A percentile compares a stretch with the other conserved stretches of the same genome.
Evolutionary conservation across 1,140 invertebrate species (phyloP).

Genomic region (Trichoplusia ni): DNA sequence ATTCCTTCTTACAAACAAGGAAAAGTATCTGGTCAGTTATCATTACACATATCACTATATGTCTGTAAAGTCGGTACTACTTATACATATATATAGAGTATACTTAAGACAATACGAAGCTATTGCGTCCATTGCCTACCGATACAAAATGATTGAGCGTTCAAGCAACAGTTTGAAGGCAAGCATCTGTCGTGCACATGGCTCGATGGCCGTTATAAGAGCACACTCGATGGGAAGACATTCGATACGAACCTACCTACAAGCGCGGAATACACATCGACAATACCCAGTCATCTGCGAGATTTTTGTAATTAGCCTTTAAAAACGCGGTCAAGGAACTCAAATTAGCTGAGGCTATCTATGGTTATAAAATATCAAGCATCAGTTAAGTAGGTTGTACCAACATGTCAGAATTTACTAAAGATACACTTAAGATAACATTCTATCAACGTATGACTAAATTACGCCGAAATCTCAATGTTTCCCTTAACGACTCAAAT

Average conservation of each 20-base stretch:
- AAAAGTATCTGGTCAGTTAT: constrained; percentile 3
- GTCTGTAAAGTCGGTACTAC: background rate
- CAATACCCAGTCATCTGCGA: constrained; percentile 55
- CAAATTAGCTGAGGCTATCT: constrained; percentile 32
- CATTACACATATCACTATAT: background rate
- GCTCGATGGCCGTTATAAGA: constrained; percentile 44
- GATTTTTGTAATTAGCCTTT: constrained; percentile 48
- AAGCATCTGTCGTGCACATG: constrained; percentile 75
- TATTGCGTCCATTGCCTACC: no score
- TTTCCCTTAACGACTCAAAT: background rate
- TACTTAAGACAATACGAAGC: background rate
- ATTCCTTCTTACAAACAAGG: constrained; percentile 10
- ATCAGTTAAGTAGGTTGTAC: constrained; percentile 34
- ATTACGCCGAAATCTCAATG: constrained; percentile 1
- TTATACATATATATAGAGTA: background rate
- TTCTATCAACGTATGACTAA: background rate
- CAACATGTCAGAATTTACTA: constrained; percentile 31
- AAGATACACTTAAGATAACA: constrained; percentile 1
- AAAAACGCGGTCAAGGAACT: constrained; percentile 63
- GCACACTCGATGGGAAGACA: constrained; percentile 61
- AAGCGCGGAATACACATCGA: constrained; percentile 43
- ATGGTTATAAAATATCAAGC: constrained; percentile 10
- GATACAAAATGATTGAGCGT: constrained; percentile 16
- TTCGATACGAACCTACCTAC: constrained; percentile 52
- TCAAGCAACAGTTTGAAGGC: constrained; percentile 38